Conservation (phyloP, 1,140 invertebrate species). For the Heliconius himera region DNA sequence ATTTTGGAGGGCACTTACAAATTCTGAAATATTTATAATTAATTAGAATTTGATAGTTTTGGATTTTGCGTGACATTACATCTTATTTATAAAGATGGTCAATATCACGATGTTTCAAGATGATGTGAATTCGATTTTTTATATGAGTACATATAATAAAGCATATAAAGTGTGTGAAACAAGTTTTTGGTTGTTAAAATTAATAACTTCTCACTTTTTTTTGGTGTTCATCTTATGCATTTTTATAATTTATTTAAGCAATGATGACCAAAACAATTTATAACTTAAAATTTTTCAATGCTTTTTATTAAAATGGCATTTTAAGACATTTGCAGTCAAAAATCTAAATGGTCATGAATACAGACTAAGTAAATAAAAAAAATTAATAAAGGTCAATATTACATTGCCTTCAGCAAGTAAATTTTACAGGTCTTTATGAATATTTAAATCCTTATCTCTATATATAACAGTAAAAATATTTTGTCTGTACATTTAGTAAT, state of each 20-base stretch:
- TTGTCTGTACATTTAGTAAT: too few relatives aligned
- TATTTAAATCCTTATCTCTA: too few relatives aligned
- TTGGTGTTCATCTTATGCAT: background rate
- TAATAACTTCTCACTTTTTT: background rate
- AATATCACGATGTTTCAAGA: too few relatives aligned
- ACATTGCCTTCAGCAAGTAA: background rate
- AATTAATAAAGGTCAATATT: background rate
- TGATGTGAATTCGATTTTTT: too few relatives aligned
- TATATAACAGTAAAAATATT: too few relatives aligned
- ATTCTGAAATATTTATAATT: constrained; percentile 45
- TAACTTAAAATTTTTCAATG: background rate
- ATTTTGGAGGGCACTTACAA: constrained; percentile 58
- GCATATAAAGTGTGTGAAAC: background rate
- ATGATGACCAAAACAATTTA: background rate
- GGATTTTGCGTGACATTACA: too few relatives aligned
- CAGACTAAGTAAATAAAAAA: background rate
- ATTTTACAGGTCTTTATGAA: too few relatives aligned
- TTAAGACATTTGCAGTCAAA: constrained; percentile 6
- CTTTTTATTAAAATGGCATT: background rate
- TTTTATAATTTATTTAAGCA: background rate
- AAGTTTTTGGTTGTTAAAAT: background rate
- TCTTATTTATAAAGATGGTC: too few relatives aligned
- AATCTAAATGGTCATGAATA: constrained; percentile 1
- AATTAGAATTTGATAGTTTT: background rate
- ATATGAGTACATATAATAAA: too few relatives aligned